Base-by-base conservation (phyloP, 2,888 invertebrate genomes). In the Tenthredo amoena region DNA sequence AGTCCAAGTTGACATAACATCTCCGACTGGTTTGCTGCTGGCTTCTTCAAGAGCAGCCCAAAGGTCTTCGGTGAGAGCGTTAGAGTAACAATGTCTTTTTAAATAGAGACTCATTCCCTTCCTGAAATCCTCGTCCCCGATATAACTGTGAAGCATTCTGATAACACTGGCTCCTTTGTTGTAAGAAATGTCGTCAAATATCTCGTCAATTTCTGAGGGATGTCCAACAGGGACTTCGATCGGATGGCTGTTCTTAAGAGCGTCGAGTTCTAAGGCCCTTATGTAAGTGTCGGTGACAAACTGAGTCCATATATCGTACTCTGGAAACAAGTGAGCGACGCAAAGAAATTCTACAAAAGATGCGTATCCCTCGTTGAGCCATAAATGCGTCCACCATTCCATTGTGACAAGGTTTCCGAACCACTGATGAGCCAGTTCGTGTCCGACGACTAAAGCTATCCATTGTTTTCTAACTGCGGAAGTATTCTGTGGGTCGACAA, bases 361-460 rank as follows among this genome's bases (percentile, higher is more conserved):
- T 0, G 99, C 99, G 94, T 98, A 98, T 2, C 98, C 99, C 93
- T 99, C 99, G 93, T 99, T 99, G 55, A 99, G 94, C 99, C 99
- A 99, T 50, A 98, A 94, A 94, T 99, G 98, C 1, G 98, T 98
- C 99, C 99, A 99, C 98, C 98, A 99, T 93, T 98, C 98, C 99
- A 99, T 99, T 37, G 99, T 99, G 1, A 99, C 99, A 74, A 99
- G 95, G 93, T 99, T 99, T 9, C 99, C 99, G 94, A 99, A 99
- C 99, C 99, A 99, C 93, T 99, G 98, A 94, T 99, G 99, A 3
- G 99, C 98, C 81, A 99, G 94, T 93, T 99, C 99, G 93, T 99
- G 99, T 0, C 97, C 97, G 34, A 98, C 97, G 0, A 98, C 97
- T 31, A 98, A 94, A 0, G 99, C 98, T 89, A 99, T 97, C 94